Percentiles rank a stretch among this genome's conserved stretches.
phyloP scores from a whole-genome alignment of 2,888 invertebrate genomes.

The Hydriomena furcata region DNA sequence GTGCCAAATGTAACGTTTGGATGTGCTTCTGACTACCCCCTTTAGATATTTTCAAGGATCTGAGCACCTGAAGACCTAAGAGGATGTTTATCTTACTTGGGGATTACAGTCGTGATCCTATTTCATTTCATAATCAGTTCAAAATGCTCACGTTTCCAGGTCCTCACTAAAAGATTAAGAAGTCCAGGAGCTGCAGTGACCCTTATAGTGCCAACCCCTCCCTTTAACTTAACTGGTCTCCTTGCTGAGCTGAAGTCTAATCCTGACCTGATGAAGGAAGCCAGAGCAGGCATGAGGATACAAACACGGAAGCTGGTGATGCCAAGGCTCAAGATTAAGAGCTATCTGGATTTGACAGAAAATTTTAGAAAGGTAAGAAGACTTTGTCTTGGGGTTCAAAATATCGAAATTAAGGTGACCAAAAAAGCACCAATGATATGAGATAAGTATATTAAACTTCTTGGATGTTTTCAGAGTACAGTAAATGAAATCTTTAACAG shows the following conservation, averaged over 20 bases:
- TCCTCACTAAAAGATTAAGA: conserved; percentile 35
- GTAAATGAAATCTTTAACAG: conserved; percentile 45
- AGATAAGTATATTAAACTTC: too few species aligned
- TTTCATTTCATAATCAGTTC: too few species aligned
- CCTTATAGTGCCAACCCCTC: conserved; percentile 43
- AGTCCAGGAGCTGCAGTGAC: conserved; percentile 39
- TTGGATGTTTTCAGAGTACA: conserved; percentile 39
- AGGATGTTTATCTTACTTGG: too few species aligned
- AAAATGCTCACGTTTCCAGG: conserved; percentile 31
- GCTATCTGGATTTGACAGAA: conserved; percentile 50
- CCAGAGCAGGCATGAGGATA: conserved; percentile 32
- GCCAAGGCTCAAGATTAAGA: conserved; percentile 60
- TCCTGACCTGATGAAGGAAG: conserved; percentile 36
- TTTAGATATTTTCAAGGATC: too few species aligned
- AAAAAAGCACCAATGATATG: too few species aligned
- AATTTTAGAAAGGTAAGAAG: conserved; percentile 49
- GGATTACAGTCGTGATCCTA: too few species aligned
- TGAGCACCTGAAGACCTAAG: too few species aligned
- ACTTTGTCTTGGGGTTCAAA: too few species aligned
- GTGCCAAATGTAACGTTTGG: too few species aligned
- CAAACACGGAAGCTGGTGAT: conserved; percentile 40
- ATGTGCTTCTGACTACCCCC: too few species aligned
- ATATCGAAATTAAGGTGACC: too few species aligned
- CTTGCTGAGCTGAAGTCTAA: conserved; percentile 38
- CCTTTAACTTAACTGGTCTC: conserved; percentile 35